Percentiles rank a stretch among this genome's conserved stretches.
Conservation (phyloP, 2,888 invertebrate species). For the Anoncus sp. region DNA sequence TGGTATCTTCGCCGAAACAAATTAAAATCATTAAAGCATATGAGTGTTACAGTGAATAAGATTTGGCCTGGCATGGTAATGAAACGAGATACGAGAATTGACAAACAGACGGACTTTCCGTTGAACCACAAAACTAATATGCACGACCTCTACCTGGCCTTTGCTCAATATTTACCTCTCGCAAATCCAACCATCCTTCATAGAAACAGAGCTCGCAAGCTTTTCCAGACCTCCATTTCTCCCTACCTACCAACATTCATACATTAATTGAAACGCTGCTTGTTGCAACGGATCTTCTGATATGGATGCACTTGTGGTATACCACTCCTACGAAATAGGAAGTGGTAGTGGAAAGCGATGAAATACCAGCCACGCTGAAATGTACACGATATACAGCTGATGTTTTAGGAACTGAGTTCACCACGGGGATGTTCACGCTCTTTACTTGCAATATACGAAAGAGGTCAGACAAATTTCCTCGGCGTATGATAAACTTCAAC, state of each 20-base stretch:
- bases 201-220: constrained; percentile 8
- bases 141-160: constrained; percentile 22
- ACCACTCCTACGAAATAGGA: constrained; percentile 19
- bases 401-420: constrained; percentile 45
- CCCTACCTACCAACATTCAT: constrained; percentile 20
- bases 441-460: constrained; percentile 31
- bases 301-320: constrained; percentile 19
- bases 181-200: constrained; percentile 55
- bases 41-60: no score
- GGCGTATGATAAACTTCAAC: constrained; percentile 35
- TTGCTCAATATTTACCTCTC: constrained; percentile 61
- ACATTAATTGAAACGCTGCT: constrained; percentile 17
- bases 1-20: no score
- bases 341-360: constrained; percentile 30
- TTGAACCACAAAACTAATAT: constrained; percentile 67
- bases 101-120: background rate
- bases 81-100: background rate
- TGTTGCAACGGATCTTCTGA: constrained; percentile 8
- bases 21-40: no score
- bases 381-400: background rate
- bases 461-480: constrained; percentile 24
- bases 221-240: constrained; percentile 24
- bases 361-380: constrained; percentile 30
- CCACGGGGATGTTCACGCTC: constrained; percentile 35
- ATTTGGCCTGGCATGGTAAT: background rate